phyloP scores from a whole-genome alignment of 2,797 vertebrate species.

The Zenarchopterus dispar region DNA sequence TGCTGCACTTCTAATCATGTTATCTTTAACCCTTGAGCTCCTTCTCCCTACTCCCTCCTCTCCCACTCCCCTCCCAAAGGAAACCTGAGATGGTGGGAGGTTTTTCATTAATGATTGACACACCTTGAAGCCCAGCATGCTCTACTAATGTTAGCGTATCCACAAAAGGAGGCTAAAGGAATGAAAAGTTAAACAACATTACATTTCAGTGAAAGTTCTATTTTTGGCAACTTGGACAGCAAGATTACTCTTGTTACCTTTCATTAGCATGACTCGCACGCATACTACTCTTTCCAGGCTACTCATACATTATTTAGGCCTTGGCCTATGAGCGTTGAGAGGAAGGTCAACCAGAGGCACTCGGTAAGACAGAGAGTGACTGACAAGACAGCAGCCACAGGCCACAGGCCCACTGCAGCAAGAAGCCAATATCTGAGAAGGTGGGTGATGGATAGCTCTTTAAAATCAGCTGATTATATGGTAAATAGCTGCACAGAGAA shows the following conservation, averaged over 20 bases:
- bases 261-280: conserved; percentile 34
- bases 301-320: conserved; percentile 81
- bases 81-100: conserved; percentile 74
- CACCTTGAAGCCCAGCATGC: conserved; percentile 40
- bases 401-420: conserved; percentile 22
- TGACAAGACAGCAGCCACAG: conserved; percentile 40
- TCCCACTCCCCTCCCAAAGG: conserved; percentile 68
- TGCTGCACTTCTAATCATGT: conserved; percentile 62
- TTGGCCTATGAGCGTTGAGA: conserved; percentile 65
- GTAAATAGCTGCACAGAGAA: not conserved
- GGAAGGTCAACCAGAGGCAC: conserved; percentile 77
- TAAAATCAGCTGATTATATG: conserved; percentile 23
- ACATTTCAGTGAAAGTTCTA: conserved; percentile 29
- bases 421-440: conserved; percentile 2
- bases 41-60: conserved; percentile 53
- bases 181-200: conserved; percentile 3
- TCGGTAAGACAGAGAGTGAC: conserved; percentile 66
- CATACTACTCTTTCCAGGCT: conserved; percentile 61
- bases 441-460: conserved; percentile 1
- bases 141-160: conserved; percentile 4
- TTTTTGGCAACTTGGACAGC: conserved; percentile 15
- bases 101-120: conserved; percentile 85
- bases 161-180: not conserved
- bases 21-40: conserved; percentile 76
- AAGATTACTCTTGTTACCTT: conserved; percentile 39